Base-by-base conservation (phyloP, 1,140 invertebrate species). In the Drosophila rhopaloa region DNA sequence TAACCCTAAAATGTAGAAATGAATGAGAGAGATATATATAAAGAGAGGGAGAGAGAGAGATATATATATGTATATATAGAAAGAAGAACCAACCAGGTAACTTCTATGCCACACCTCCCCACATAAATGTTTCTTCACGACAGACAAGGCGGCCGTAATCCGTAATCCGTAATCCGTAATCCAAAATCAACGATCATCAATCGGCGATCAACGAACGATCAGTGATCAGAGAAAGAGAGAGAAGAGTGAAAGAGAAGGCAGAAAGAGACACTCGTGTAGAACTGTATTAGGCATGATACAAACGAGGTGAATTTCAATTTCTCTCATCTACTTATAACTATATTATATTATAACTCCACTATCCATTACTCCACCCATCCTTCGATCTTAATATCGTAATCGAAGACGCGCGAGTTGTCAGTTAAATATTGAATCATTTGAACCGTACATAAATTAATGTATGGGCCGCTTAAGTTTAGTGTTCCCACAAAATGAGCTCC, bases 41-140 rank as follows among this genome's bases (percentile, higher is more conserved):
- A 35, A 9, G 29, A 46, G 24, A n/a, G 37, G 46, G 11, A 48
- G 32, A 29, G n/a, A 44, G 19, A 13, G 1, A 50, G 19, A 13
- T 0, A 50, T 16, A 53, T 16, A 38, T 19, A 40, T 37, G 10
- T 11, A 43, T 27, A 55, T 29, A 44, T 14, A 58, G 44, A 55
- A 53, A 75, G 70, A 88, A 72, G 62, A 78, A 41, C 54, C 73
- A 76, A 80, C 62, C 83, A 88, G 83, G 83, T 88, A 88, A 88
- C 83, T 89, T 76, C 83, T 88, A 83, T 79, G 83, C 76, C 84
- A 81, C 76, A 63, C 24, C 43, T 47, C 72, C 66, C 63, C 57
- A 73, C 83, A 83, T 81, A 89, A 66, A 88, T 88, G 76, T 88
- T 89, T 88, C 83, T 88, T 83, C 83, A 88, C 66, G 63, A 88